Evolutionary conservation across 2,888 invertebrate species (phyloP), one percentile per base, ranked within the genome.

Genomic region (Empis livida): DNA sequence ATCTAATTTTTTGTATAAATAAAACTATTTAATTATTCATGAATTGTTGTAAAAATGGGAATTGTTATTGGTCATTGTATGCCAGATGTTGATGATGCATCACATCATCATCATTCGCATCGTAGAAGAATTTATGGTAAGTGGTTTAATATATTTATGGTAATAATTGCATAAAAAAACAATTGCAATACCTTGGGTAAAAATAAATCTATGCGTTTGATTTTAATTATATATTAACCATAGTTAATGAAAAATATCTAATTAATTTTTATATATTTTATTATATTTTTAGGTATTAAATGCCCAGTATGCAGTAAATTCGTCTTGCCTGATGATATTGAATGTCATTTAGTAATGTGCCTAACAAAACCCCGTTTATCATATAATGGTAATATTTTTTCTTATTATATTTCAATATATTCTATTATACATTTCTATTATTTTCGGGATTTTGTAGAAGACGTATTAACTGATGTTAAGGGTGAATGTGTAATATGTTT

Each of bases 221-320:
- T 20, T 20, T 20, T 20, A 20, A 20, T 20, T 20, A 20, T 20
- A n/a, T 5, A 20, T 5, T 20, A 5, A 20, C 5, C 5, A 20
- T 20, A 20, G 20, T 20, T 20, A 20, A 20, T 5, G 20, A 20
- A 20, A 20, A 20, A 5, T 5, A 5, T 20, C 5, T 20, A 20
- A 27, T 27, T 27, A 27, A 6, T 9, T 27, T 27, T 27, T 27
- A 5, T 27, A 27, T 27, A 27, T 27, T 41, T 41, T 41, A 14
- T 40, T 20, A 23, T 41, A 8, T 61, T 80, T 80, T 9, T 79
- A 95, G 97, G 95, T 73, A 88, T 97, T 71, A 95, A 95, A 77
- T 99, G 97, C 75, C 96, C 97, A 57, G 94, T 97, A 61, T 97
- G 97, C 82, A 92, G 92, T 75, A 96, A 95, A 77, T 89, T 90